A percentile compares a stretch with the other conserved stretches of the same genome.
Conservation (phyloP, 1,140 invertebrate species). For the Achroia grisella region DNA sequence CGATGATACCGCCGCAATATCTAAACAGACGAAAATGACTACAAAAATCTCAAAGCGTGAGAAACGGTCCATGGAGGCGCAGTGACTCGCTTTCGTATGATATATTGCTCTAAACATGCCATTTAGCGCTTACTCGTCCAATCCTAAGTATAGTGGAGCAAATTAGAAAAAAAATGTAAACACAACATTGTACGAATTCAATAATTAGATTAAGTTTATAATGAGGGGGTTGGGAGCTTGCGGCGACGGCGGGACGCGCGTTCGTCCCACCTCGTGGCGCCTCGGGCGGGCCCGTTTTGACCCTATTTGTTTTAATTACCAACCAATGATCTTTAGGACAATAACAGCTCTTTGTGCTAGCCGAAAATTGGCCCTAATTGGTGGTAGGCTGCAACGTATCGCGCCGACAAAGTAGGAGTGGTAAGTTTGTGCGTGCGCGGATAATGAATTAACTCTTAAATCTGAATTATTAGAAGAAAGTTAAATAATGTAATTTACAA, state of each 20-base stretch:
- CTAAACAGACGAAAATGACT: conserved; percentile 18
- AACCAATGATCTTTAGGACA: conserved; percentile 61
- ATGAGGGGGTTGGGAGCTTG: conserved; percentile 51
- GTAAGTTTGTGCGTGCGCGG: neutral
- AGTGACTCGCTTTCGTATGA: conserved; percentile 61
- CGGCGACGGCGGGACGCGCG: conserved; percentile 60
- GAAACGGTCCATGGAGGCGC: conserved; percentile 44
- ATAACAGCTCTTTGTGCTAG: conserved; percentile 55
- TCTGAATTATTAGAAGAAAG: too few relatives aligned
- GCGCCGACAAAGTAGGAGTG: conserved; percentile 8
- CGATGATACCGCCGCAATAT: conserved; percentile 28
- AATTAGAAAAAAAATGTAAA: conserved; percentile 72
- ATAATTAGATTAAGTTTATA: conserved; percentile 73
- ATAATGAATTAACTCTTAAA: conserved; percentile 2
- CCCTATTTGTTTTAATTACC: conserved; percentile 73
- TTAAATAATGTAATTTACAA: too few relatives aligned
- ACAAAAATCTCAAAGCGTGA: conserved; percentile 48
- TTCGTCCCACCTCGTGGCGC: conserved; percentile 57
- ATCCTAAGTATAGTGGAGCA: conserved; percentile 65
- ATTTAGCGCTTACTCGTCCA: conserved; percentile 69
- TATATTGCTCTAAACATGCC: conserved; percentile 70
- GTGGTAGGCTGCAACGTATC: conserved; percentile 38
- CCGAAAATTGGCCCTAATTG: conserved; percentile 65
- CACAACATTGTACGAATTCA: conserved; percentile 72
- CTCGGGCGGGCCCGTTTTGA: conserved; percentile 58